These are phyloP conservation scores for Cetonia aurata DNA, from an alignment of 2,888 invertebrate species.

Conservation along the genomic window DNA sequence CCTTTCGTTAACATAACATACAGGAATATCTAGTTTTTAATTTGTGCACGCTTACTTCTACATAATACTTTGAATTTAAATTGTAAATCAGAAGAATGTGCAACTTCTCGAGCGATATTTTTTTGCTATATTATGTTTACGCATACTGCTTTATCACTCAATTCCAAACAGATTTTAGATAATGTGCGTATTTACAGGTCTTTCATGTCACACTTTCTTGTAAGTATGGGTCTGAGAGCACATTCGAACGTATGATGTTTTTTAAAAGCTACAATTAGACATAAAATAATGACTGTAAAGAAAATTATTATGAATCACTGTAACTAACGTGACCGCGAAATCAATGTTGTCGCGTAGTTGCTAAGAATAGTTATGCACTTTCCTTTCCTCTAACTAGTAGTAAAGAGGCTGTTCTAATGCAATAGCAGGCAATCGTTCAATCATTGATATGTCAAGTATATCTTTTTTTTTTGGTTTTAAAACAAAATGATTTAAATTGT, in stretches of 20 bases:
- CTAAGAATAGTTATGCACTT: too few relatives aligned
- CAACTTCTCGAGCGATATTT: constrained; percentile 30
- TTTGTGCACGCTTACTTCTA: constrained; percentile 11
- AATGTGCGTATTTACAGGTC: background rate
- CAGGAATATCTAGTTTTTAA: constrained; percentile 42
- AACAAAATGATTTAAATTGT: too few relatives aligned
- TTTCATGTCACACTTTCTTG: too few relatives aligned
- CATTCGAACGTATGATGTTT: background rate
- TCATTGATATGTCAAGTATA: too few relatives aligned
- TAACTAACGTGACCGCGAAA: too few relatives aligned
- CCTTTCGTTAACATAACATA: constrained; percentile 34
- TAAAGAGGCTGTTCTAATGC: too few relatives aligned
- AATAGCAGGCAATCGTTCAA: too few relatives aligned
- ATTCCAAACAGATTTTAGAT: background rate
- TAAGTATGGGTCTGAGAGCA: too few relatives aligned
- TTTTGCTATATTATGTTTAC: background rate
- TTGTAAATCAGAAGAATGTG: constrained; percentile 41
- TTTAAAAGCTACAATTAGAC: background rate
- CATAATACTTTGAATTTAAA: constrained; percentile 40
- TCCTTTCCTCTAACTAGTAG: too few relatives aligned
- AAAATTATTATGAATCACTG: constrained; percentile 17
- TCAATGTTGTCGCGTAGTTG: too few relatives aligned
- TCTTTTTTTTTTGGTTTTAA: too few relatives aligned
- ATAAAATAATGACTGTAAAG: background rate
- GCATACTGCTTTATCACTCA: too few relatives aligned